These are phyloP conservation scores for Crax fasciolata DNA, from an alignment of 2,797 vertebrate genomes.

Conservation along the genomic window DNA sequence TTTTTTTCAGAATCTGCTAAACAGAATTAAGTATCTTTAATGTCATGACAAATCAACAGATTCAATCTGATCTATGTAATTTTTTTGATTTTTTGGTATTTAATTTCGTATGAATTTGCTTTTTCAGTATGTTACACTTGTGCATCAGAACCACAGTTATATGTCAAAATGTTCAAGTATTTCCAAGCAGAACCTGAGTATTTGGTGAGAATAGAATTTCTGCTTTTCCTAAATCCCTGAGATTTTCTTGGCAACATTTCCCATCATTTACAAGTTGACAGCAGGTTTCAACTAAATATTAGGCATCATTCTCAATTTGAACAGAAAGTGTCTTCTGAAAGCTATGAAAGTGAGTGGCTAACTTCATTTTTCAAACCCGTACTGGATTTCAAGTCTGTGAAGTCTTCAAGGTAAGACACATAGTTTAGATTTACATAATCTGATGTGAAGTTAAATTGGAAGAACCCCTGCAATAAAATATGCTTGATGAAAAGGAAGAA, in stretches of 20 bases:
- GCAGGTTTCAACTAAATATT: neutral
- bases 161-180: neutral
- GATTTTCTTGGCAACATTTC: neutral
- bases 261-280: neutral
- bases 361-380: neutral
- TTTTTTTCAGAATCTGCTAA: neutral
- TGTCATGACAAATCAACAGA: neutral
- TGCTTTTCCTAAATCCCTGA: neutral
- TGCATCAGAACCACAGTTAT: neutral
- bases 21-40: neutral
- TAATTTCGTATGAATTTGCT: neutral
- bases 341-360: neutral
- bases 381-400: neutral
- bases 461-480: neutral
- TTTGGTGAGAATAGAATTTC: conserved; percentile 15
- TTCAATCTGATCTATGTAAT: neutral
- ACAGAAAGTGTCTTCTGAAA: neutral
- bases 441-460: neutral
- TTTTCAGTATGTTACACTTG: neutral
- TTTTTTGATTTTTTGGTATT: neutral
- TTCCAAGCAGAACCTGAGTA: neutral
- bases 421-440: neutral
- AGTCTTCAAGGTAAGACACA: neutral
- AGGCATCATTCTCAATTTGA: neutral
- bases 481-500: neutral